phyloP scores from a whole-genome alignment of 2,113 vertebrate genomes.

The Acanthisitta chloris region DNA sequence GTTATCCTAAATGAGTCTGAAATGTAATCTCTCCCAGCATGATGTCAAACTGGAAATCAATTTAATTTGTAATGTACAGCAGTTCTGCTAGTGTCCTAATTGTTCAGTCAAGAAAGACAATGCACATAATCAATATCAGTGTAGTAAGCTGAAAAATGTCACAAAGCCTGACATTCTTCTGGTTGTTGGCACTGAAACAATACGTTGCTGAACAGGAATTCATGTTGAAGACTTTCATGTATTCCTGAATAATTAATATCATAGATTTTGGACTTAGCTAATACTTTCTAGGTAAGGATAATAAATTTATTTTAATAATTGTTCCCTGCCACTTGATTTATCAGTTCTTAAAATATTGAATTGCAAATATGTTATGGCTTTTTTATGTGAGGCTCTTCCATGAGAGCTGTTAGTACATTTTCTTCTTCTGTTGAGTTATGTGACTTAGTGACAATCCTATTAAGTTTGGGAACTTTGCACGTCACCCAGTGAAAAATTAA shows the following conservation, averaged over 20 bases:
- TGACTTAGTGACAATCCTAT: background rate
- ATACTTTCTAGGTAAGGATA: conserved; percentile 3
- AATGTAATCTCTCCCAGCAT: background rate
- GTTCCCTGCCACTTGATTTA: conserved; percentile 9
- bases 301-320: background rate
- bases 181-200: background rate
- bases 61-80: background rate
- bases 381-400: background rate
- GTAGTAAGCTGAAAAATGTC: conserved; percentile 1
- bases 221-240: background rate
- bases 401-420: background rate
- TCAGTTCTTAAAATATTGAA: conserved; percentile 15
- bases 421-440: background rate
- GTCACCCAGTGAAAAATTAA: background rate
- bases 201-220: background rate
- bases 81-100: background rate
- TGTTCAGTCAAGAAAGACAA: background rate
- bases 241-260: conserved; percentile 11
- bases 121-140: background rate
- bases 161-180: background rate
- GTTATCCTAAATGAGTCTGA: background rate
- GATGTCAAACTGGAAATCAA: background rate
- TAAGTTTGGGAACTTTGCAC: background rate
- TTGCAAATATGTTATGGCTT: background rate
- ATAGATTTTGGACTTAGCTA: background rate